Evolutionary conservation across 2,113 vertebrate genomes (phyloP), one percentile per base, ranked within the genome.

Genomic region (Plecturocebus donacophilus): DNA sequence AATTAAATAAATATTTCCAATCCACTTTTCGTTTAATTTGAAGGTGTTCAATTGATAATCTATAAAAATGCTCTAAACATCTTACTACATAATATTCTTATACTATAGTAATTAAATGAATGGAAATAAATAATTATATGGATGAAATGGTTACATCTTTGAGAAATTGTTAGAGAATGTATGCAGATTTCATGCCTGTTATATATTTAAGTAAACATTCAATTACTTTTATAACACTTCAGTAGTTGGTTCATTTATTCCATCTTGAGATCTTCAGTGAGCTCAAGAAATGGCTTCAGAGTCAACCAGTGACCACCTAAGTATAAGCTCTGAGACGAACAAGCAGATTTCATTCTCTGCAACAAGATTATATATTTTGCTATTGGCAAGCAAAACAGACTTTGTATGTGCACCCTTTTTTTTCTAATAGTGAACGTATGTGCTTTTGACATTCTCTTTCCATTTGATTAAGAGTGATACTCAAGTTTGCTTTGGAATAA

Each of bases 161-260:
- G 90, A 98, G 80, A 98, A 97, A 97, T 96, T 90, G 94, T 97
- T 93, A 54, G 94, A 97, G 92, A 94, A 96, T 71, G 12, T 96
- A 73, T 61, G 8, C 45, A 96, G 94, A 27, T 96, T 97, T 97
- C 47, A 42, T 96, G 49, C 70, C 90, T 97, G 85, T 95, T 91
- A 90, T 96, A 97, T 98, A 98, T 98, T 96, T 97, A 98, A 98
- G 98, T 95, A 98, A 98, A 98, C 71, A 96, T 49, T 45, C 66
- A 98, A 98, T 98, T 97, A 94, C 90, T 98, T 98, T 98, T 97
- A 73, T 20, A 98, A 93, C 98, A 98, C 97, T 96, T 98, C 97
- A 98, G 71, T 76, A 91, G 27, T 49, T 8, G 90, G 70, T 98
- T 97, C 94, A 98, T 98, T 98, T 98, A 97, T 98, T 99, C 87